Base-by-base conservation (phyloP, 2,113 vertebrate species). In the Tapirus terrestris region DNA sequence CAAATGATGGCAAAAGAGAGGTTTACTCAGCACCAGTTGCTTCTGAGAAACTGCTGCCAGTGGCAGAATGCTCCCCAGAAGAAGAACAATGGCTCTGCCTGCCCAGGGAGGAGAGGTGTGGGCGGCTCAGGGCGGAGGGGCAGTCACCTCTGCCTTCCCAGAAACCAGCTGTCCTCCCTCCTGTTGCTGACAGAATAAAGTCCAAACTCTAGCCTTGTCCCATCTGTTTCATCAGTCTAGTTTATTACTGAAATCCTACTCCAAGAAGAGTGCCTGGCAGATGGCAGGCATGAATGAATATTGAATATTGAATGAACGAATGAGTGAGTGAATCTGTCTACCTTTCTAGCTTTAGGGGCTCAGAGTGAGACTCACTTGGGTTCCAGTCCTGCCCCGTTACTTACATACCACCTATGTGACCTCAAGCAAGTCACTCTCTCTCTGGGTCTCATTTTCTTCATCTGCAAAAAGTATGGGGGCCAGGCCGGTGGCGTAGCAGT, bases 21-120 rank as follows among this genome's bases (percentile, higher is more conserved):
- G 70, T 76, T 77, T 96, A 11, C 70, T 81, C 79, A 61, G 77
- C 17, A 65, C 43, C 21, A 9, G 5, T 48, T 36, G 51, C 83
- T 98, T 98, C 96, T 90, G 39, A 84, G 98, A 97, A 98, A n/a
- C 43, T 2, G 21, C 10, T 23, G 83, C 90, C 91, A 10, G 1
- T 20, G 92, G 73, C 61, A 12, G 36, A 17, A 27, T 29, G 39
- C 80, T 97, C n/a, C 85, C 77, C 7, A 56, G 87, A 96, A 95
- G n/a, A 20, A 61, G 80, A 58, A 88, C 96, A 92, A 25, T 33
- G 60, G 51, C 39, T 12, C 51, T 88, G 27, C 21, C 43, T 60
- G 61, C 33, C 2, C 36, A 5, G 18, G 23, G 72, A 29, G 3
- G n/a, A 53, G 8, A 33, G n/a, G 36, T 6, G 79, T 27, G n/a